phyloP scores from a whole-genome alignment of 2,113 vertebrate species.

The Odontophorus gujanensis region DNA sequence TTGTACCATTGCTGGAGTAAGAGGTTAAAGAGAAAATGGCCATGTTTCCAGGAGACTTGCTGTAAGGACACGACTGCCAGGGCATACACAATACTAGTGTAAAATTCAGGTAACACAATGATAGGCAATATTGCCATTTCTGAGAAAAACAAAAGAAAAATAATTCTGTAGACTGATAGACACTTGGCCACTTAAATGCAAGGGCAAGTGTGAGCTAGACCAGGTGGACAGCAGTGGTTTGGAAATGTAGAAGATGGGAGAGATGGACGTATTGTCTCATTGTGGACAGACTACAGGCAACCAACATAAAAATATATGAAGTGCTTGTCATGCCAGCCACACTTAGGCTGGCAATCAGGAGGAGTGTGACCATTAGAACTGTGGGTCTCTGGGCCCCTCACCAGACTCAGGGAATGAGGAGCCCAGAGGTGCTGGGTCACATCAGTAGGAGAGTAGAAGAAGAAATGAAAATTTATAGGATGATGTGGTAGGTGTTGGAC shows the following conservation, averaged over 20 bases:
- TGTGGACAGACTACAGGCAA: not conserved
- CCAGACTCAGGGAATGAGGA: not conserved
- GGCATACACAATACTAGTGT: not conserved
- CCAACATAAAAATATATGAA: not conserved
- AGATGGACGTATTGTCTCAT: not conserved
- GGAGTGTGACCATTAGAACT: not conserved
- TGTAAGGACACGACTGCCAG: not conserved
- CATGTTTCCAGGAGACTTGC: not conserved
- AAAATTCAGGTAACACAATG: not conserved
- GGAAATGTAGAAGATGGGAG: not conserved
- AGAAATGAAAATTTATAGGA: slow-evolving; percentile 3
- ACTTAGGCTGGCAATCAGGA: not conserved
- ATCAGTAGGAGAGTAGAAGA: accelerated
- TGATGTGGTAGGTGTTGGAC: slow-evolving; percentile 21
- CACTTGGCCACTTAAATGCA: not conserved
- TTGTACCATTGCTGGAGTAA: not conserved
- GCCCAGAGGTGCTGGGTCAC: not conserved
- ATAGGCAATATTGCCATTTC: not conserved
- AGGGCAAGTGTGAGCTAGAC: not conserved
- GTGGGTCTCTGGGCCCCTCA: not conserved
- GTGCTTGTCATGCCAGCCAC: not conserved
- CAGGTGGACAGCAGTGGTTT: not conserved
- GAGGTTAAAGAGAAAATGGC: not conserved
- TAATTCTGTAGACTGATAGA: not conserved
- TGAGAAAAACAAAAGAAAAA: not conserved